Evolutionary conservation across 1,140 invertebrate species (phyloP).

Genomic region (Globodera ellingtonae): DNA sequence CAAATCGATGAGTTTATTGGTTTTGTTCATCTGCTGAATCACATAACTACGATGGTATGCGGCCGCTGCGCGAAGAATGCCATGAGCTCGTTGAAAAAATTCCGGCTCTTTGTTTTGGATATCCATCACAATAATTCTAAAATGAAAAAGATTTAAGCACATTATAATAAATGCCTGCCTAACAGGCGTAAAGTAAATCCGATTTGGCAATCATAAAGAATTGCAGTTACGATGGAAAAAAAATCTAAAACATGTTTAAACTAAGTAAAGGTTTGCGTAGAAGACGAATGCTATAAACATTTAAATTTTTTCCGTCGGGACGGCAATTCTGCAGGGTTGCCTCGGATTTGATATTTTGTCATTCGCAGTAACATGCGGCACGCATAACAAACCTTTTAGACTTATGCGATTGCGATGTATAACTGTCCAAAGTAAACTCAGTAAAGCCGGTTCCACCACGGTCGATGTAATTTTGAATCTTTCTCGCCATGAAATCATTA

Average conservation of each 20-base stretch:
- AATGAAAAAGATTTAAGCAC: background rate
- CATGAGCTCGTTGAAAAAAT: conserved; percentile 29
- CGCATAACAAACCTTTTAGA: too few species aligned
- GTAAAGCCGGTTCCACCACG: conserved; percentile 19
- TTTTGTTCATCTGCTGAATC: conserved; percentile 39
- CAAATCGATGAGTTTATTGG: conserved; percentile 11
- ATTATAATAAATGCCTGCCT: too few species aligned
- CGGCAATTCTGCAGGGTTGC: too few species aligned
- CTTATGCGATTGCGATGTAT: background rate
- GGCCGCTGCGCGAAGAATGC: conserved; percentile 21
- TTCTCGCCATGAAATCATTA: conserved; percentile 45
- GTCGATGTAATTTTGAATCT: conserved; percentile 32
- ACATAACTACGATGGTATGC: conserved; percentile 38
- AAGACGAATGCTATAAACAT: too few species aligned
- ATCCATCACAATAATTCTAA: conserved; percentile 48
- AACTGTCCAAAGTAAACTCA: background rate
- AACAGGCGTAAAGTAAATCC: background rate
- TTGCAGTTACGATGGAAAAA: background rate
- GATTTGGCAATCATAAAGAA: background rate
- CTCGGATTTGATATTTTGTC: too few species aligned
- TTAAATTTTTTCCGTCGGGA: too few species aligned
- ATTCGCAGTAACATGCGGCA: too few species aligned
- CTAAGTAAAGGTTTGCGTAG: background rate
- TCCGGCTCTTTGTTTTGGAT: conserved; percentile 44
- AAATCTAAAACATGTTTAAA: conserved; percentile 8